A percentile compares a stretch with the other conserved stretches of the same genome.
phyloP scores from a whole-genome alignment of 2,797 vertebrate genomes.

The Argya squamiceps region DNA sequence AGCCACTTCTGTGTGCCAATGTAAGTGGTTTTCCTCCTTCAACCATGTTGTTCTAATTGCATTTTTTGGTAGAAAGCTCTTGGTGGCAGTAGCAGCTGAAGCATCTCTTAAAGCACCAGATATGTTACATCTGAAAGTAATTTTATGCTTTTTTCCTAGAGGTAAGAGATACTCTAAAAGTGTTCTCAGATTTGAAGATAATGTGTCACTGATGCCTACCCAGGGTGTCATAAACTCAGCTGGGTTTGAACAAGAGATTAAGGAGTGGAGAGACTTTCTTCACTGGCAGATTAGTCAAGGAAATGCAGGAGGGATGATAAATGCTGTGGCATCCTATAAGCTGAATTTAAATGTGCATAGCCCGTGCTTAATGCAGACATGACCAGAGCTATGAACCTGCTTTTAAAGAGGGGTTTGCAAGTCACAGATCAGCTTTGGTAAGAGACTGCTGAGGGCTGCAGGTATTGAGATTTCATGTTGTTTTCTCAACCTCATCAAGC shows the following conservation, averaged over 20 bases:
- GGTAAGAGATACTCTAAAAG: not conserved
- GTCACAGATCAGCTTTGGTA: not conserved
- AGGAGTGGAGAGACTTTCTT: not conserved
- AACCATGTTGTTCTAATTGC: slow-evolving; percentile 53
- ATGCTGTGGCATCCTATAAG: not conserved
- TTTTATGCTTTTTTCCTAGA: not conserved
- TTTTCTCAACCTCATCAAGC: not conserved
- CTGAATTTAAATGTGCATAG: not conserved
- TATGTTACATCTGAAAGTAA: slow-evolving; percentile 19
- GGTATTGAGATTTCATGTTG: not conserved
- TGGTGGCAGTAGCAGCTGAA: slow-evolving; percentile 69
- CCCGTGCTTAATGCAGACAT: not conserved
- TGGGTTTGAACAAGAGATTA: not conserved
- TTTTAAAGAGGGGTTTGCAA: not conserved
- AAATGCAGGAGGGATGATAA: not conserved
- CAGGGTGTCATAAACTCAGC: not conserved
- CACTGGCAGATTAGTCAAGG: not conserved
- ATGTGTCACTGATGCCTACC: not conserved
- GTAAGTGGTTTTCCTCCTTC: slow-evolving; percentile 66
- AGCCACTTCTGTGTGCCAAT: slow-evolving; percentile 73
- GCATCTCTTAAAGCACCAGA: slow-evolving; percentile 62
- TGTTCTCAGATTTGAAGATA: not conserved
- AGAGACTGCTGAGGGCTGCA: not conserved
- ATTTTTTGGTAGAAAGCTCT: slow-evolving; percentile 58
- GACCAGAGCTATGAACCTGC: not conserved